Percentiles rank a stretch among this genome's conserved stretches.
Conservation (phyloP, 1,140 invertebrate species). For the Hestina assimilis region DNA sequence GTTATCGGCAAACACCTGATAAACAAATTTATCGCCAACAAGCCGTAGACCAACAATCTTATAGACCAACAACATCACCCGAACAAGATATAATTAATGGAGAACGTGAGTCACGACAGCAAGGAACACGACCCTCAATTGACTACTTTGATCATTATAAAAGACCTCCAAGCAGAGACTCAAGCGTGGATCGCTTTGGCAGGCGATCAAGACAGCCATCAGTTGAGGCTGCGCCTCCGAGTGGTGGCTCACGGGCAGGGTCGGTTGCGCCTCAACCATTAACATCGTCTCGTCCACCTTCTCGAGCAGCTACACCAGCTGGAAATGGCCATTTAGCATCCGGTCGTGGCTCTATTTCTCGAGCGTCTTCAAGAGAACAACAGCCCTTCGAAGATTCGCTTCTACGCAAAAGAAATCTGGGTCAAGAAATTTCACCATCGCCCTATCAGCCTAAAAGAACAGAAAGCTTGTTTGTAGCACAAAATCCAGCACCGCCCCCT, state of each 20-base stretch:
- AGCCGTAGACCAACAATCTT: slow-evolving; percentile 41
- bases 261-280: slow-evolving; percentile 77
- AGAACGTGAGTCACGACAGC: slow-evolving; percentile 55
- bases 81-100: slow-evolving; percentile 57
- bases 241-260: slow-evolving; percentile 46
- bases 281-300: slow-evolving; percentile 56
- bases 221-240: slow-evolving; percentile 79
- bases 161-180: slow-evolving; percentile 90
- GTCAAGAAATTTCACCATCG: slow-evolving; percentile 92
- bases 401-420: slow-evolving; percentile 86
- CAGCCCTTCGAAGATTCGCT: slow-evolving; percentile 89
- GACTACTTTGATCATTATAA: slow-evolving; percentile 95
- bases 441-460: slow-evolving; percentile 91
- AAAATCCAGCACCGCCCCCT: slow-evolving; percentile 74
- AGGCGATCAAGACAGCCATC: slow-evolving; percentile 87
- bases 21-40: slow-evolving; percentile 46
- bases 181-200: slow-evolving; percentile 90
- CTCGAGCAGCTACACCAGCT: slow-evolving; percentile 62
- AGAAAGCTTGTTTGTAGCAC: slow-evolving; percentile 87
- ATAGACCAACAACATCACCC: slow-evolving; percentile 33
- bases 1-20: slow-evolving; percentile 42
- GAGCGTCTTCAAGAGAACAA: slow-evolving; percentile 68
- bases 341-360: slow-evolving; percentile 69
- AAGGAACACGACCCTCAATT: slow-evolving; percentile 80
- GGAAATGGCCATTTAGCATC: slow-evolving; percentile 78